Conservation (phyloP, 2,888 invertebrate genomes). For the Metallyticus violacea region DNA sequence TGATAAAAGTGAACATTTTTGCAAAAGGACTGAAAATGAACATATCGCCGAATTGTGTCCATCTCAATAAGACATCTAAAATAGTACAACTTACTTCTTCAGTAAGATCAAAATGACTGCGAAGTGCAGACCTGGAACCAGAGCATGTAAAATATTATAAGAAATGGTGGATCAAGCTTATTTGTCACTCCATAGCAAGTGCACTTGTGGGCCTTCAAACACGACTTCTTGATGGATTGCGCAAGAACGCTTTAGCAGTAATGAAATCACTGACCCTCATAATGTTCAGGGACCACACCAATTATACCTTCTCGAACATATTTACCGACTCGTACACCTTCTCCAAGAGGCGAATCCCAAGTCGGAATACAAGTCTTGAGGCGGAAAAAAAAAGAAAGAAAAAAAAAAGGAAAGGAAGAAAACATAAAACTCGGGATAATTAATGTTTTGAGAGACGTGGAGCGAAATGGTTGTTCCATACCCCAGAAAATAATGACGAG, state of each 20-base stretch:
- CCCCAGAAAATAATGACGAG: conserved; percentile 1
- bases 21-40: too few species aligned
- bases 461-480: conserved; percentile 1
- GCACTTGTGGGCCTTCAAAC: too few species aligned
- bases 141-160: too few species aligned
- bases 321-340: not conserved
- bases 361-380: not conserved
- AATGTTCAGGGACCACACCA: not conserved
- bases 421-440: not conserved
- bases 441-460: conserved; percentile 2
- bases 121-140: too few species aligned
- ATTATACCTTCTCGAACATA: not conserved
- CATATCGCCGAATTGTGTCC: too few species aligned
- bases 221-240: not conserved
- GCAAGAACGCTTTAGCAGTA: not conserved
- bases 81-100: too few species aligned
- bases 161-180: too few species aligned
- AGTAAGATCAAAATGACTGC: too few species aligned
- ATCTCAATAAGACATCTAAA: too few species aligned
- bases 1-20: too few species aligned
- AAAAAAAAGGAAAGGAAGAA: not conserved
- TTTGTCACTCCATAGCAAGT: too few species aligned
- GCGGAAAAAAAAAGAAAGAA: not conserved
- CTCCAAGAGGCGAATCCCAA: not conserved
- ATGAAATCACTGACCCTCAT: not conserved